Base-by-base conservation (phyloP, 1,140 invertebrate species). In the Sinonovacula constricta region DNA sequence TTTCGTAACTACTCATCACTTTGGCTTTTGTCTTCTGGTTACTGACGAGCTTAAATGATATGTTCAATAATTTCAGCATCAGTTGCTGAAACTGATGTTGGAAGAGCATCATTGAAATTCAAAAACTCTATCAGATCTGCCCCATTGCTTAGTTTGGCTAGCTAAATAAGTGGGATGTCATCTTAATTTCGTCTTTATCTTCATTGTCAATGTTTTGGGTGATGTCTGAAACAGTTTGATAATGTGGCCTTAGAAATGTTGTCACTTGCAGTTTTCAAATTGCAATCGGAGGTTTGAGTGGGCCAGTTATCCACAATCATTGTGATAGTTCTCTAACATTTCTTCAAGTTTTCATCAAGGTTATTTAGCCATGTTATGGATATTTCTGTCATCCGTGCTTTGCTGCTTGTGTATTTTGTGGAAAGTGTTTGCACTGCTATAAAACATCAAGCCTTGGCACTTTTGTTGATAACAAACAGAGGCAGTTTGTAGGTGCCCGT, bases 391-490 rank as follows among this genome's bases (percentile, higher is more conserved):
- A 82, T 82, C 78, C 81, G 81, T 30, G 78, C 81, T 39, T 82
- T 82, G 56, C 76, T 82, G 10, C 65, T 36, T 34, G 54, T 78
- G 68, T 79, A 79, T 15, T 30, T 10, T 24, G 60, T 65, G 2
- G 67, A 75, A 2, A 81, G 74, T 56, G 66, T 26, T 49, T 71
- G 59, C 0, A 71, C 59, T 31, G 83, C 88, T 83, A 92, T 92
- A 81, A 92, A 93, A 84, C 91, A 92, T 26, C 88, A 81, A 54
- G 91, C 91, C 33, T 91, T 91, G 81, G 79, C 74, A 18, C 82
- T 89, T 84, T 92, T 92, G 75, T 92, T 92, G 68, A 92, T 92
- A 4, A 93, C 81, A 22, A 92, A 70, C 31, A 90, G 88, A 60
- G 88, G 88, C 12, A 91, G 69, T 87, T 92, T 92, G 72, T 92